Evolutionary conservation across 2,797 vertebrate species (phyloP).

Genomic region (Mionectes olivaceus): DNA sequence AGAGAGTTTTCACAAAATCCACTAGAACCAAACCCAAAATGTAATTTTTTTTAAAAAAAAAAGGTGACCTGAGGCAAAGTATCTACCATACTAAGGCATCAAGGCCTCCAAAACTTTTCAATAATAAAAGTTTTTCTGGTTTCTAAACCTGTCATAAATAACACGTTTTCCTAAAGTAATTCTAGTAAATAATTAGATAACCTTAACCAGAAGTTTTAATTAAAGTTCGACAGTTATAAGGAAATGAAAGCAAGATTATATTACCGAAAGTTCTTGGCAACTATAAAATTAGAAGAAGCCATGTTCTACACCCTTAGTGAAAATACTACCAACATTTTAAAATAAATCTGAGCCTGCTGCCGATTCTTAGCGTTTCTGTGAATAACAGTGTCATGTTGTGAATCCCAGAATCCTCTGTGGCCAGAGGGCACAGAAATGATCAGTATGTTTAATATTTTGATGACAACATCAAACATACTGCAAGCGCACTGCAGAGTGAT

Average conservation of each 20-base stretch:
- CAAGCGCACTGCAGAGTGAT: neutral
- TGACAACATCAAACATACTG: neutral
- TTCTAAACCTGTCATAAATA: neutral
- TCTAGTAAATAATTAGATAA: neutral
- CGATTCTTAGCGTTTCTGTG: neutral
- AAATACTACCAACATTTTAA: slow-evolving; percentile 8
- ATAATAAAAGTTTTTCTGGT: neutral
- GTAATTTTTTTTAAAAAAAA: too few relatives aligned
- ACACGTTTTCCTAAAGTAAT: neutral
- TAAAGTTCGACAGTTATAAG: neutral
- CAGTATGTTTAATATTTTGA: slow-evolving; percentile 12
- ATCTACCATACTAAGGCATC: neutral
- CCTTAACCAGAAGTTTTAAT: neutral
- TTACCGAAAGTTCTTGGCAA: neutral
- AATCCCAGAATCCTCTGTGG: neutral
- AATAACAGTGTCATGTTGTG: slow-evolving; percentile 14
- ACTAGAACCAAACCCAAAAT: neutral
- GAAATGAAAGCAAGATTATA: neutral
- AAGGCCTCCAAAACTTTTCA: neutral
- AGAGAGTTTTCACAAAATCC: neutral
- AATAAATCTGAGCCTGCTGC: neutral
- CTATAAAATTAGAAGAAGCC: neutral
- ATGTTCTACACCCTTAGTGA: neutral
- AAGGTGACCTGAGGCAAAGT: neutral
- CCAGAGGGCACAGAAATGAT: neutral